These are phyloP conservation scores for Chanos chanos DNA, from an alignment of 2,797 vertebrate species.

Conservation along the genomic window DNA sequence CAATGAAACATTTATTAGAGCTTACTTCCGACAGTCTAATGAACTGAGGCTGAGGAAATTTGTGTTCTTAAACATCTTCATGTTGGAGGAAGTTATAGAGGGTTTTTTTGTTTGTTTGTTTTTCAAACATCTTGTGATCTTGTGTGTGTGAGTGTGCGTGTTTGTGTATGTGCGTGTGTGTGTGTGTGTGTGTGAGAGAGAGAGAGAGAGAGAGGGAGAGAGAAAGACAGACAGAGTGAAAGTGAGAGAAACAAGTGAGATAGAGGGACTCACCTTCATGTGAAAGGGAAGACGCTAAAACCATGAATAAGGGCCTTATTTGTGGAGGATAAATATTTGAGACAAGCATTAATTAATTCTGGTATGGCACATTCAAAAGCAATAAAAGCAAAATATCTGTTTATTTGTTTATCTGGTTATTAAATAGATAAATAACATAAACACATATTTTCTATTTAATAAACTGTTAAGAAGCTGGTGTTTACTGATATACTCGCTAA, in stretches of 20 bases:
- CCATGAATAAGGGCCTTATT: neutral
- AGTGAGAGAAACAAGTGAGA: constrained; percentile 22
- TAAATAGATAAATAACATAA: neutral
- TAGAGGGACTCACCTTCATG: neutral
- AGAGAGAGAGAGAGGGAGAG: constrained; percentile 4
- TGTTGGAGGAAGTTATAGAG: constrained; percentile 22
- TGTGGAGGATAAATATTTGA: constrained; percentile 15
- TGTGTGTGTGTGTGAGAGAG: constrained; percentile 8
- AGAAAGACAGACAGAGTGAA: constrained; percentile 18
- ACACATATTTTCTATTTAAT: no score
- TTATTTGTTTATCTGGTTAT: neutral
- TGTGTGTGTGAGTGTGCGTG: neutral
- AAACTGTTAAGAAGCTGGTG: no score
- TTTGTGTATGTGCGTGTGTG: neutral
- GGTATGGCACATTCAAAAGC: neutral
- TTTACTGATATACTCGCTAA: no score
- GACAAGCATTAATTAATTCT: neutral
- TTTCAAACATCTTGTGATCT: neutral
- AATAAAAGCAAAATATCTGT: neutral
- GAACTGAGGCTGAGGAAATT: constrained; percentile 52
- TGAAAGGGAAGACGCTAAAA: constrained; percentile 34
- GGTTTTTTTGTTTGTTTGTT: constrained; percentile 21
- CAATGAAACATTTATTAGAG: constrained; percentile 69
- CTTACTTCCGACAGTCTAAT: constrained; percentile 54
- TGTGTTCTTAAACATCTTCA: constrained; percentile 54